These are phyloP conservation scores for Petrolisthes cinctipes DNA, from an alignment of 2,888 invertebrate species.

Conservation along the genomic window DNA sequence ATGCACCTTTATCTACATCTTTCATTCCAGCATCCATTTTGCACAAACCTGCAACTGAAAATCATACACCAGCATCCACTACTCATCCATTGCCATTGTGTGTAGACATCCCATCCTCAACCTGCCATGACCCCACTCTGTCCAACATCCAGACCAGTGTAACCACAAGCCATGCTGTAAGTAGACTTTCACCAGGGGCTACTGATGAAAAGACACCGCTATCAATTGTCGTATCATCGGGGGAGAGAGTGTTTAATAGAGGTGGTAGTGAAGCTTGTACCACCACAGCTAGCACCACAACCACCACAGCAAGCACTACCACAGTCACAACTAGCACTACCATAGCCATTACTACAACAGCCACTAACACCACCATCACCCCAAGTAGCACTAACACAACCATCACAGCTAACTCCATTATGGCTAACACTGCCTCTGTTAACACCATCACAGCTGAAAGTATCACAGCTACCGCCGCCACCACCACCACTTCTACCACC, in stretches of 20 bases:
- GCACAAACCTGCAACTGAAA: too few relatives aligned
- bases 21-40: too few relatives aligned
- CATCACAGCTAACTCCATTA: not conserved
- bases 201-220: not conserved
- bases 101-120: too few relatives aligned
- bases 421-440: not conserved
- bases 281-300: not conserved
- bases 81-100: too few relatives aligned
- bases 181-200: not conserved
- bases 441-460: not conserved
- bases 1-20: too few relatives aligned
- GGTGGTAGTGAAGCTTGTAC: not conserved
- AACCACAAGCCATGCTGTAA: not conserved
- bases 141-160: not conserved
- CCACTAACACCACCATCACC: not conserved
- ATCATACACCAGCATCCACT: too few relatives aligned
- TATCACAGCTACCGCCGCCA: not conserved
- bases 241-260: too few relatives aligned
- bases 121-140: too few relatives aligned
- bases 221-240: not conserved
- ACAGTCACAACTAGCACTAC: not conserved
- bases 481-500: conserved; percentile 12
- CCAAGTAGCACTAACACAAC: not conserved
- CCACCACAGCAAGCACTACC: not conserved
- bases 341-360: not conserved